A percentile compares a stretch with the other conserved stretches of the same genome.
Evolutionary conservation across 1,140 invertebrate species (phyloP).

Genomic region (Eciton burchellii): DNA sequence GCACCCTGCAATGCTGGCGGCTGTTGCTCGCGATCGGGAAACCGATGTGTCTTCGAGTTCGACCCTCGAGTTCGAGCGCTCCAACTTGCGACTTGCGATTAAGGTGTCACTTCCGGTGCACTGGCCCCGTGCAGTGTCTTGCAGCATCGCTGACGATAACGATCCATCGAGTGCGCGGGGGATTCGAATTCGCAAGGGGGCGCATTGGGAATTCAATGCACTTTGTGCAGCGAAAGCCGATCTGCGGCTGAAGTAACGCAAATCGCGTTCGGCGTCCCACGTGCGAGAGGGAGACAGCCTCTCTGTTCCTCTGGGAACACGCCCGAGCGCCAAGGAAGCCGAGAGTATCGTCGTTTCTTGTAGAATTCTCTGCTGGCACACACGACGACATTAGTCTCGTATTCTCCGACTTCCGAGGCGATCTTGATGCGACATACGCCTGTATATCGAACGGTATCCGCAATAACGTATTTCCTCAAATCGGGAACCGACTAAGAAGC

Average conservation of each 20-base stretch:
- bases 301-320: neutral
- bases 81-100: conserved; percentile 67
- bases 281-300: neutral
- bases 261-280: neutral
- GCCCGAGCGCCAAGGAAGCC: neutral
- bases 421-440: neutral
- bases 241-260: conserved; percentile 14
- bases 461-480: too few species aligned
- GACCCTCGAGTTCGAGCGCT: conserved; percentile 64
- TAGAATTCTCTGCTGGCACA: too few species aligned
- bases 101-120: too few species aligned
- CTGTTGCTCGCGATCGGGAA: conserved; percentile 69
- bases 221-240: conserved; percentile 10
- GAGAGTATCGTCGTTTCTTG: neutral
- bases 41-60: conserved; percentile 77
- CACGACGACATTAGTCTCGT: neutral
- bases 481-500: neutral
- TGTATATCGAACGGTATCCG: neutral
- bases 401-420: neutral
- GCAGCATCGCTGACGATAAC: conserved; percentile 43
- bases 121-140: conserved; percentile 66
- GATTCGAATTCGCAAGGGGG: neutral
- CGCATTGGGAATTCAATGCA: conserved; percentile 18
- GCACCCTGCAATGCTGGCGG: conserved; percentile 74
- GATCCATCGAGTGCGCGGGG: neutral